phyloP scores from a whole-genome alignment of 2,888 invertebrate genomes.

The Oegoconia quadripuncta region DNA sequence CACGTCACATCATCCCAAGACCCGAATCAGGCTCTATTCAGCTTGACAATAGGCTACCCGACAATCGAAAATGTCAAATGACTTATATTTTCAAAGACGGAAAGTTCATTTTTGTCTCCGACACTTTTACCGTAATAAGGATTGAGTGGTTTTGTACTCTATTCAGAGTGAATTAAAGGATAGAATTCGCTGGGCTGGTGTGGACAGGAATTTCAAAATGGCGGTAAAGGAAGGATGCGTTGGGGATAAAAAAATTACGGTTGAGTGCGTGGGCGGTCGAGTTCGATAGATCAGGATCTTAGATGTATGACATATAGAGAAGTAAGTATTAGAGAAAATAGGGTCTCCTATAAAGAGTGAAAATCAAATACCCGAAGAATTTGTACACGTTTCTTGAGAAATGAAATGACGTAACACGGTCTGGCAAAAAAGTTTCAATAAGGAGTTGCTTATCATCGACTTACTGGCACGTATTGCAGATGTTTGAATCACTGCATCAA shows the following conservation, averaged over 20 bases:
- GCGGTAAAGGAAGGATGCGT: conserved; percentile 61
- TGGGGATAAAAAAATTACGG: conserved; percentile 62
- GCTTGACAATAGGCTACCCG: conserved; percentile 42
- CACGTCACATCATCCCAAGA: conserved; percentile 55
- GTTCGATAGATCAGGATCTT: conserved; percentile 40
- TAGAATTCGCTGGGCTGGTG: conserved; percentile 37
- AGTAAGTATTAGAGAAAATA: too few relatives aligned
- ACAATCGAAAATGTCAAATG: conserved; percentile 37
- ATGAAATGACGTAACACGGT: too few relatives aligned
- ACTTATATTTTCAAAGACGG: conserved; percentile 40
- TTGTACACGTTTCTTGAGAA: too few relatives aligned
- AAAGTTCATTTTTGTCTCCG: conserved; percentile 42
- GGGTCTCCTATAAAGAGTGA: too few relatives aligned
- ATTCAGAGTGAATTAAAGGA: conserved; percentile 33
- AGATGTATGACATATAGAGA: conserved; percentile 35
- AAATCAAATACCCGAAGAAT: too few relatives aligned
- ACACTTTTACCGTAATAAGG: conserved; percentile 11
- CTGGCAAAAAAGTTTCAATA: too few relatives aligned
- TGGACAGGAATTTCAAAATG: conserved; percentile 57
- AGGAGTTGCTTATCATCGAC: too few relatives aligned
- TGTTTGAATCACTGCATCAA: too few relatives aligned
- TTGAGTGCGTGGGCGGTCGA: conserved; percentile 61
- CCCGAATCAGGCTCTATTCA: conserved; percentile 63
- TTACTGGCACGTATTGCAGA: too few relatives aligned
- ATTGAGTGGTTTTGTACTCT: conserved; percentile 34